Evolutionary conservation across 1,140 invertebrate genomes (phyloP), one percentile per base, ranked within the genome.

Genomic region (Zeugodacus cucurbitae): DNA sequence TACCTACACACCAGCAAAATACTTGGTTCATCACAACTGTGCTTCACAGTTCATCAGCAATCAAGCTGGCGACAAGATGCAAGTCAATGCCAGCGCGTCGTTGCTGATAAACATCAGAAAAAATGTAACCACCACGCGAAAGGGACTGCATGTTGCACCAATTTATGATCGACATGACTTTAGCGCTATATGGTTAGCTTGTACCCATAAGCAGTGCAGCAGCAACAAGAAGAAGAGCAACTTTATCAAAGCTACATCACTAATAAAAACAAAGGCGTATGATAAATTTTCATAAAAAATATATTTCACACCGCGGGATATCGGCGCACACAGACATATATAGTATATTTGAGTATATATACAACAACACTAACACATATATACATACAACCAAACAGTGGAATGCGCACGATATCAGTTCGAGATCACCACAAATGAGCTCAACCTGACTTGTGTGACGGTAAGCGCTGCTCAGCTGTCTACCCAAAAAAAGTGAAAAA

Each of bases 211-310:
- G 74, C 41, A 10, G 32, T 4, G 2, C 26, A 70, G 5, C 0
- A 34, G 8, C 10, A 34, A 70, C 64, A 70, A 20, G 14, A 70
- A 70, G 29, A 70, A 67, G 64, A 70, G 32, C 64, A 70, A 37
- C 11, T 32, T 26, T 70, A 34, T 70, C 64, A 70, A 29, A 70
- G 32, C 74, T 8, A 82, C 67, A 74, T 44, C 74, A 48, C 74
- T 82, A 82, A 82, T 82, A 82, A 82, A 82, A 82, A 82, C 74
- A 82, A 44, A 82, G n/a, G 22, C 74, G 26, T 48, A 82, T 82
- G 74, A 82, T 82, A 82, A 82, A 82, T 82, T 82, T 82, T 82
- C 41, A 82, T 48, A 48, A 82, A 82, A 82, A 82, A 82, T 82
- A 82, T 82, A 82, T 82, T 82, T 82, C 74, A 82, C 74, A 82